These are phyloP conservation scores for Isichthys henryi DNA, from an alignment of 2,113 vertebrate genomes.

Conservation along the genomic window DNA sequence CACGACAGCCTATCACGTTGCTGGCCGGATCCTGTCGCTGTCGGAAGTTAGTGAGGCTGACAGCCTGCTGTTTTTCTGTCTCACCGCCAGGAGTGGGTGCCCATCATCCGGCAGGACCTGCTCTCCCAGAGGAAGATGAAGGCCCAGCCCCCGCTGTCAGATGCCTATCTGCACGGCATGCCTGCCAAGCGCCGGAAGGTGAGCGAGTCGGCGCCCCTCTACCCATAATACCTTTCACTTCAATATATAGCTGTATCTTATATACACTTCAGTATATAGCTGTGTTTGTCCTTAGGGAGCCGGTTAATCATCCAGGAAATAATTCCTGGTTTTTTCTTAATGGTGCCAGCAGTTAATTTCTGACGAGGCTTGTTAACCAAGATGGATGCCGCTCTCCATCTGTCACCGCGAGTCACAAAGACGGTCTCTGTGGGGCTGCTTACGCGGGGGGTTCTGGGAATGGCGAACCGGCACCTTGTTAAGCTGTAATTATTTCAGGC, in stretches of 20 bases:
- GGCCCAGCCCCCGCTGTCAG: conserved; percentile 79
- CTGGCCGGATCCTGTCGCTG: not conserved
- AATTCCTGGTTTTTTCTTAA: not conserved
- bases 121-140: conserved; percentile 85
- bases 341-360: not conserved
- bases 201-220: not conserved
- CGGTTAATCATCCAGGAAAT: not conserved
- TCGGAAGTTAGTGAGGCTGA: not conserved
- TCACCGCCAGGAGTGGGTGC: conserved; percentile 78
- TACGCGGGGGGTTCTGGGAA: not conserved
- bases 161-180: conserved; percentile 86
- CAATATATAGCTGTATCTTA: not conserved
- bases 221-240: not conserved
- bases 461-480: not conserved
- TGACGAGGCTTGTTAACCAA: not conserved
- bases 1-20: not conserved
- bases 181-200: conserved; percentile 89
- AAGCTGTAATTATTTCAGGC: not conserved
- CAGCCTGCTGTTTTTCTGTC: not conserved
- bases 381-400: not conserved
- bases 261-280: not conserved
- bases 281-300: not conserved
- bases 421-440: not conserved
- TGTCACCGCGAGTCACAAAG: not conserved
- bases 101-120: conserved; percentile 84